These are phyloP conservation scores for Acleris cristana DNA, from an alignment of 2,888 invertebrate species.

Conservation along the genomic window DNA sequence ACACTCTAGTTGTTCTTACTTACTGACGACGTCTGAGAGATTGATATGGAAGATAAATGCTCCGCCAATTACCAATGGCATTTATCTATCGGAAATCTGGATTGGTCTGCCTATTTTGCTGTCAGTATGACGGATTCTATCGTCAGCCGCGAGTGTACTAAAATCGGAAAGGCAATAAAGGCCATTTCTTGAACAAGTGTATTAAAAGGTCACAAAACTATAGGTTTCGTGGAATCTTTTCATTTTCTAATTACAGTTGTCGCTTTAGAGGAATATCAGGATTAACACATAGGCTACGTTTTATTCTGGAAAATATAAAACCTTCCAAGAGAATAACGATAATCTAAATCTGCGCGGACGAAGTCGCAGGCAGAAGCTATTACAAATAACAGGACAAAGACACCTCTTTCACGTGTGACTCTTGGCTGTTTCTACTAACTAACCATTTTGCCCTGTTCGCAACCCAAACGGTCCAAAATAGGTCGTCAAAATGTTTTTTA, in stretches of 20 bases:
- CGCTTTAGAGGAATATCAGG: too few relatives aligned
- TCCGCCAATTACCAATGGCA: conserved; percentile 44
- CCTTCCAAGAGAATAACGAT: too few relatives aligned
- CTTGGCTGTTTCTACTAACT: conserved; percentile 1
- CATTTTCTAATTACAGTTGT: too few relatives aligned
- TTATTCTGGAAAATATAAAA: too few relatives aligned
- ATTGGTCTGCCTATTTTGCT: conserved; percentile 49
- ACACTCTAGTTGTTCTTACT: too few relatives aligned
- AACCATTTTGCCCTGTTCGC: conserved; percentile 19
- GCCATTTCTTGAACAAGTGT: background rate
- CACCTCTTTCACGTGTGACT: conserved; percentile 7
- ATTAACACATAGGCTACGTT: too few relatives aligned
- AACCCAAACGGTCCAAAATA: conserved; percentile 27
- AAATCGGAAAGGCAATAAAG: background rate
- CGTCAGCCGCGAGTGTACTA: background rate
- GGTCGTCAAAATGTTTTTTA: conserved; percentile 31
- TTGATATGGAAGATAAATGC: conserved; percentile 49
- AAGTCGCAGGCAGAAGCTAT: background rate
- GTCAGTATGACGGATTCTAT: conserved; percentile 43
- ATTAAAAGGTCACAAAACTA: background rate
- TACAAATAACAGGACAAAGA: conserved; percentile 16
- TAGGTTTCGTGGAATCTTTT: too few relatives aligned
- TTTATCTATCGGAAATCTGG: conserved; percentile 49
- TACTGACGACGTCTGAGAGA: conserved; percentile 38
- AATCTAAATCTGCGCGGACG: too few relatives aligned